Evolutionary conservation across 2,113 vertebrate genomes (phyloP).

Genomic region (Neotragus pygmaeus): DNA sequence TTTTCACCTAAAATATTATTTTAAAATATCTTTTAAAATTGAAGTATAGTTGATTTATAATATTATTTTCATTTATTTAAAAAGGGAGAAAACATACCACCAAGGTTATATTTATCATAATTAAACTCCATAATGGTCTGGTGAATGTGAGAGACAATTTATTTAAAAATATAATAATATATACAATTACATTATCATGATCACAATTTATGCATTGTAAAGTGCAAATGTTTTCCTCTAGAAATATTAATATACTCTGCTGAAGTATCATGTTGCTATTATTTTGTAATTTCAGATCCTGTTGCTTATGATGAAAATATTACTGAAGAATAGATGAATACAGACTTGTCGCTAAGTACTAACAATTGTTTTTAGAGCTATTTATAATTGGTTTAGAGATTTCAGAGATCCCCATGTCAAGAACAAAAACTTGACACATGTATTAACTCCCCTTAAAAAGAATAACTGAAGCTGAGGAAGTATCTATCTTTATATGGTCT

Average conservation of each 20-base stretch:
- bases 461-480: background rate
- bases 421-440: background rate
- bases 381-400: background rate
- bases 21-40: background rate
- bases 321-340: background rate
- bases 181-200: background rate
- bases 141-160: background rate
- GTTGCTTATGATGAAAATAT: background rate
- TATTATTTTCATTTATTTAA: constrained; percentile 43
- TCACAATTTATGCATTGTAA: constrained; percentile 19
- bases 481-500: background rate
- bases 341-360: background rate
- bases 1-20: constrained; percentile 90
- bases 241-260: background rate
- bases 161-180: constrained; percentile 12
- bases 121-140: background rate
- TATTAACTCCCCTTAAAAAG: background rate
- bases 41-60: background rate
- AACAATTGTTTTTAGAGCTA: background rate
- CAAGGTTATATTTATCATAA: background rate
- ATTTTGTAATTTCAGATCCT: constrained; percentile 1
- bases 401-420: background rate
- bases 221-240: background rate
- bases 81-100: background rate
- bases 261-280: background rate